These are phyloP conservation scores for Microctonus aethiopoides DNA, from an alignment of 2,888 invertebrate species.

Conservation along the genomic window DNA sequence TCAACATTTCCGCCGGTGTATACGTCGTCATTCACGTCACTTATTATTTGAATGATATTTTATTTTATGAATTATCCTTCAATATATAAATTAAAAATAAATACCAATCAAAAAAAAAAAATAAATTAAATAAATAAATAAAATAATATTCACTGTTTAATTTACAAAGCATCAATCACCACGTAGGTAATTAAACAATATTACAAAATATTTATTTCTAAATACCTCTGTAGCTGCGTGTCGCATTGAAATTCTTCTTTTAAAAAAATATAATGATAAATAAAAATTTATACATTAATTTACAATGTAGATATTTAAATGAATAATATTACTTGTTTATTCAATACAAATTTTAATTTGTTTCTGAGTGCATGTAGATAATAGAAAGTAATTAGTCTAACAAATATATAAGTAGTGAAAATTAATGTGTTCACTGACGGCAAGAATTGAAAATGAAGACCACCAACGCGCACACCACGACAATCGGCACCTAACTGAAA, in stretches of 20 bases:
- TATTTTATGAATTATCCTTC: not conserved
- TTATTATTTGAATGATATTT: conserved; percentile 5
- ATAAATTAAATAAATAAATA: too few relatives aligned
- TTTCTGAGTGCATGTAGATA: too few relatives aligned
- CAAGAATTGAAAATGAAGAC: conserved; percentile 4
- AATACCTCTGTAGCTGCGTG: conserved; percentile 56
- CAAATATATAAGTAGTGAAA: too few relatives aligned
- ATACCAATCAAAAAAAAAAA: too few relatives aligned
- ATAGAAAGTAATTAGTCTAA: too few relatives aligned
- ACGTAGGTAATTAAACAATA: too few relatives aligned
- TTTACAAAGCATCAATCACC: too few relatives aligned
- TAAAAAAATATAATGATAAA: not conserved
- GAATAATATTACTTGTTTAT: too few relatives aligned
- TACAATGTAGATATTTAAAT: not conserved
- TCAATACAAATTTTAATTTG: too few relatives aligned
- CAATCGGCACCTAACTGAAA: conserved; percentile 45
- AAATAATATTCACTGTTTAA: too few relatives aligned
- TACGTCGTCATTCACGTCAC: conserved; percentile 15
- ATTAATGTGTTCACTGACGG: not conserved
- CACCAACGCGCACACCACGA: conserved; percentile 26
- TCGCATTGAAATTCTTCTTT: conserved; percentile 47
- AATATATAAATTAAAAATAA: too few relatives aligned
- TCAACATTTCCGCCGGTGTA: conserved; percentile 61
- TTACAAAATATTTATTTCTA: too few relatives aligned
- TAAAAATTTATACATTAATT: not conserved